Base-by-base conservation (phyloP, 2,113 vertebrate species). In the Stictonetta naevosa region DNA sequence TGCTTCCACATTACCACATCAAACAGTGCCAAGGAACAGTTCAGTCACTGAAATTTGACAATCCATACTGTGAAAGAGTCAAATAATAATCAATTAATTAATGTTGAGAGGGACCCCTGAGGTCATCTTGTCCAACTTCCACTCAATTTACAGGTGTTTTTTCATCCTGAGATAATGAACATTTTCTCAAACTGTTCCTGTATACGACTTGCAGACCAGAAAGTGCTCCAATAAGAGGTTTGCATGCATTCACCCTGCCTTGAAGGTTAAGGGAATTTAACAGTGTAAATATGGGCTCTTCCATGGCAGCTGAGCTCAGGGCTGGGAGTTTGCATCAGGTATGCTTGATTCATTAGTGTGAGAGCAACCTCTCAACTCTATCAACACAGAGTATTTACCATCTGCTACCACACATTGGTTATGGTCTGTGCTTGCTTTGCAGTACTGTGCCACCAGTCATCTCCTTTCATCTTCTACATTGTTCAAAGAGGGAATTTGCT, bases 181-280 rank as follows among this genome's bases (percentile, higher is more conserved):
- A 17, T 48, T 85, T 90, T 90, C 56, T 23, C 21, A 73, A 17
- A 48, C 8, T 23, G 13, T 50, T 90, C n/a, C 58, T 74, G 19
- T 36, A 33, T 28, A 13, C 34, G 53, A 53, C 8, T 50, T 79
- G 21, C 60, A 59, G 48, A 73, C 42, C 60, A 88, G 44, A 88
- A 83, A 31, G 53, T 50, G 33, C 9, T 48, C 29, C n/a, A 68
- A 0, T 13, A 53, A 62, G 8, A 12, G 12, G 0, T 62, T 76
- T 79, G 14, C 20, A 36, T 40, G 29, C 10, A 16, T 9, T 25
- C 8, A 68, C 13, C 10, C 15, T 0, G 0, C 63, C 86, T 21
- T 38, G 36, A 34, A 84, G 36, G 4, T 19, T 40, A 17, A 44
- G 16, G 34, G 53, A 58, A 62, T 56, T 74, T 31, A 58, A 15